A percentile compares a stretch with the other conserved stretches of the same genome.
These are phyloP conservation scores for Sparidentex hasta DNA, from an alignment of 2,797 vertebrate genomes.

Conservation along the genomic window DNA sequence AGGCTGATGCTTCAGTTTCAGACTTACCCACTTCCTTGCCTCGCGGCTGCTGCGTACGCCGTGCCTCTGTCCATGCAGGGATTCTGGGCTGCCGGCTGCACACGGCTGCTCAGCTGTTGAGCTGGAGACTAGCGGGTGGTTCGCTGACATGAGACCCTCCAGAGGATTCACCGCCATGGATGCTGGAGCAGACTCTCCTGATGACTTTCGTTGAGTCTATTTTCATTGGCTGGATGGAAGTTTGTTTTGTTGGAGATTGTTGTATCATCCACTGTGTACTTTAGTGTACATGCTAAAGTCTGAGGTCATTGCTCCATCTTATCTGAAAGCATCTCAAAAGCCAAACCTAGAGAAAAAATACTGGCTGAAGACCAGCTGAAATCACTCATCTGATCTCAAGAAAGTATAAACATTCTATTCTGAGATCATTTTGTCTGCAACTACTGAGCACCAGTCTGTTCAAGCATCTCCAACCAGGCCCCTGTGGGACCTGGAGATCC, in stretches of 20 bases:
- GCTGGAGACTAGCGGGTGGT: slow-evolving; percentile 57
- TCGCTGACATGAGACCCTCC: slow-evolving; percentile 66
- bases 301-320: slow-evolving; percentile 41
- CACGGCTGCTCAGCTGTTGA: slow-evolving; percentile 43
- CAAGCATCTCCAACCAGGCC: slow-evolving; percentile 9
- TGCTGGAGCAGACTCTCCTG: slow-evolving; percentile 19
- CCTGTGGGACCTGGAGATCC: slow-evolving; percentile 13
- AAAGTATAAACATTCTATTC: not conserved
- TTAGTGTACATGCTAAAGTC: slow-evolving; percentile 1
- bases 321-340: slow-evolving; percentile 26
- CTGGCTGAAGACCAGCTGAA: slow-evolving; percentile 25
- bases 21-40: slow-evolving; percentile 82
- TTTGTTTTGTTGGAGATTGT: slow-evolving; percentile 28
- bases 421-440: not conserved
- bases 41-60: slow-evolving; percentile 48
- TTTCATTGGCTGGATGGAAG: slow-evolving; percentile 36
- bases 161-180: slow-evolving; percentile 75
- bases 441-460: slow-evolving; percentile 6
- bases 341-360: slow-evolving; percentile 1
- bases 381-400: slow-evolving; percentile 22
- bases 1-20: not conserved
- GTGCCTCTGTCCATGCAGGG: slow-evolving; percentile 51
- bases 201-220: slow-evolving; percentile 4
- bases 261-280: slow-evolving; percentile 15
- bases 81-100: slow-evolving; percentile 20